Percentiles rank a stretch among this genome's conserved stretches.
Evolutionary conservation across 2,888 invertebrate genomes (phyloP).

Genomic region (Oxystoma pomonae): DNA sequence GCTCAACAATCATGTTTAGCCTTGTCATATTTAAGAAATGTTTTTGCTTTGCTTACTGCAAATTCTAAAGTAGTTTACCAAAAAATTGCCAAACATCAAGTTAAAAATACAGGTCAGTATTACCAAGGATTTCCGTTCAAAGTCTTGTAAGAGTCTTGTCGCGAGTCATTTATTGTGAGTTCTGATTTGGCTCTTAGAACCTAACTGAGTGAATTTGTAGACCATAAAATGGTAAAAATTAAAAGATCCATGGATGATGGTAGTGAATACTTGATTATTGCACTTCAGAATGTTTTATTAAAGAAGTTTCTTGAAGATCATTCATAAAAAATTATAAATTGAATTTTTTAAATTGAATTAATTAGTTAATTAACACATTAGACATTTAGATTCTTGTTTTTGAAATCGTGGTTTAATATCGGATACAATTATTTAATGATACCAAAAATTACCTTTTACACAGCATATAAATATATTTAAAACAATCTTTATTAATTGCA

Average conservation of each 20-base stretch:
- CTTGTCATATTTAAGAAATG: conserved; percentile 81
- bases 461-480: too few relatives aligned
- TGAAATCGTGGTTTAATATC: too few relatives aligned
- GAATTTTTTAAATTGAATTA: conserved; percentile 36
- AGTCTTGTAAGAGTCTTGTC: conserved; percentile 77
- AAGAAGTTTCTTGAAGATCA: conserved; percentile 70
- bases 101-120: conserved; percentile 67
- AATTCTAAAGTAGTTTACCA: conserved; percentile 85
- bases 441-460: too few relatives aligned
- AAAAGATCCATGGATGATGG: conserved; percentile 82
- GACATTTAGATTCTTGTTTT: too few relatives aligned
- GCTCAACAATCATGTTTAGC: conserved; percentile 74
- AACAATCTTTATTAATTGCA: too few relatives aligned
- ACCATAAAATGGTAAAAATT: conserved; percentile 85
- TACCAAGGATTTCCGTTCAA: conserved; percentile 87
- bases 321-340: conserved; percentile 26
- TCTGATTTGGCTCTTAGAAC: conserved; percentile 87
- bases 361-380: too few relatives aligned
- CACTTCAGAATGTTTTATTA: conserved; percentile 67
- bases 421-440: too few relatives aligned
- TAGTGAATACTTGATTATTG: conserved; percentile 75
- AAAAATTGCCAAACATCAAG: conserved; percentile 75
- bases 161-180: conserved; percentile 89
- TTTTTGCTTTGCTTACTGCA: conserved; percentile 83
- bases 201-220: conserved; percentile 91